These are phyloP conservation scores for Hormiphora californensis DNA, from an alignment of 37 sponge, comb jelly and placozoan species.

Conservation along the genomic window DNA sequence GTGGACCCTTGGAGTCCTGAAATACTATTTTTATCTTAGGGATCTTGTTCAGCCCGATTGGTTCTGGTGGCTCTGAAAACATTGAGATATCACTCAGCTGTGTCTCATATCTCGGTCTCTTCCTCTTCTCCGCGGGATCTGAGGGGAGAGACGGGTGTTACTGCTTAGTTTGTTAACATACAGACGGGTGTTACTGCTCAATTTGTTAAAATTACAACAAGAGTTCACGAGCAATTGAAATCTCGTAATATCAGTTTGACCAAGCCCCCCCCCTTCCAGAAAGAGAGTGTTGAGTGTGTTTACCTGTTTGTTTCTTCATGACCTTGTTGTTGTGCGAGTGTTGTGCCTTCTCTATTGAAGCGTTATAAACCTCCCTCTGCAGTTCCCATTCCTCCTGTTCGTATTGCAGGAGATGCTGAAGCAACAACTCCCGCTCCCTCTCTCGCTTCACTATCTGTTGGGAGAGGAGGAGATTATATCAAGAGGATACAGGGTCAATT, in stretches of 20 bases:
- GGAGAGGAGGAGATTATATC: not conserved
- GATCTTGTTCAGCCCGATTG: not conserved
- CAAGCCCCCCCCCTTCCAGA: no score
- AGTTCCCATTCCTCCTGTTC: constrained; percentile 49
- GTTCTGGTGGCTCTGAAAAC: not conserved
- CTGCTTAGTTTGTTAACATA: no score
- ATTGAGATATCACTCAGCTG: not conserved
- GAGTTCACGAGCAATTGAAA: no score
- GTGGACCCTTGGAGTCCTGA: constrained; percentile 37
- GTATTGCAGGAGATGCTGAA: constrained; percentile 36
- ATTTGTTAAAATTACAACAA: no score
- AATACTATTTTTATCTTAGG: constrained; percentile 47
- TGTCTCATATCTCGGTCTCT: not conserved
- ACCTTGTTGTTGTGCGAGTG: no score
- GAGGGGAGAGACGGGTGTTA: no score
- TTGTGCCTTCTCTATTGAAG: not conserved
- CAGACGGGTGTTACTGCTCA: no score
- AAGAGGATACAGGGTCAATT: no score
- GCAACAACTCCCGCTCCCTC: constrained; percentile 17
- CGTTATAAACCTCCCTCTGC: constrained; percentile 43
- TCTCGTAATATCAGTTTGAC: no score
- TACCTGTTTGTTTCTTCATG: constrained; percentile 36
- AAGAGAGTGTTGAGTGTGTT: not conserved
- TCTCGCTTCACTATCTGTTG: constrained; percentile 21
- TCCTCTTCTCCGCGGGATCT: constrained; percentile 20